A percentile compares a stretch with the other conserved stretches of the same genome.
phyloP scores from a whole-genome alignment of 2,113 vertebrate genomes.

The Guaruba guarouba region DNA sequence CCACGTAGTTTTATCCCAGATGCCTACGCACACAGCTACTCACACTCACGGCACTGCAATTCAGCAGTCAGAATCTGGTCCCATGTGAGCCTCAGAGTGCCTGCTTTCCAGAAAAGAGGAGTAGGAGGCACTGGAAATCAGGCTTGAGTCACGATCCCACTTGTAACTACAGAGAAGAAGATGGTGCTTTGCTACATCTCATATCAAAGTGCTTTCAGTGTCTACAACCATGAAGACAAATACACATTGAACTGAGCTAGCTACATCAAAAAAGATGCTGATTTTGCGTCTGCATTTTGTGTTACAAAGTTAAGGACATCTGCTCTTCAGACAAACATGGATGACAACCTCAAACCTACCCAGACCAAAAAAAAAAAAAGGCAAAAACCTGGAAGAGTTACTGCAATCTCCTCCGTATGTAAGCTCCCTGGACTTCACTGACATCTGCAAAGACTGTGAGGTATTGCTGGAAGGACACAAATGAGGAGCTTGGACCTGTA shows the following conservation, averaged over 20 bases:
- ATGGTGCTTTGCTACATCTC: not conserved
- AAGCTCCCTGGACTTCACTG: not conserved
- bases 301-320: not conserved
- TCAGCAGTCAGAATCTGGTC: not conserved
- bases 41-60: not conserved
- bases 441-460: not conserved
- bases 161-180: not conserved
- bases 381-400: not conserved
- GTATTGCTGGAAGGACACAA: not conserved
- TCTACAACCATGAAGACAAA: not conserved
- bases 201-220: not conserved
- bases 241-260: not conserved
- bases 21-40: accelerated
- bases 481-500: not conserved
- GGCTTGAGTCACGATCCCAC: not conserved
- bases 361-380: not conserved
- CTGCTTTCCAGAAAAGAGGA: not conserved
- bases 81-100: not conserved
- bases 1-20: not conserved
- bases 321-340: not conserved
- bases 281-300: not conserved
- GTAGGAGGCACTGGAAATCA: not conserved
- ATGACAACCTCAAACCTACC: not conserved
- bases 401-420: not conserved
- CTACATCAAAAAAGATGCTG: not conserved